These are phyloP conservation scores for Cataglyphis hispanica DNA, from an alignment of 1,140 invertebrate genomes.

Conservation along the genomic window DNA sequence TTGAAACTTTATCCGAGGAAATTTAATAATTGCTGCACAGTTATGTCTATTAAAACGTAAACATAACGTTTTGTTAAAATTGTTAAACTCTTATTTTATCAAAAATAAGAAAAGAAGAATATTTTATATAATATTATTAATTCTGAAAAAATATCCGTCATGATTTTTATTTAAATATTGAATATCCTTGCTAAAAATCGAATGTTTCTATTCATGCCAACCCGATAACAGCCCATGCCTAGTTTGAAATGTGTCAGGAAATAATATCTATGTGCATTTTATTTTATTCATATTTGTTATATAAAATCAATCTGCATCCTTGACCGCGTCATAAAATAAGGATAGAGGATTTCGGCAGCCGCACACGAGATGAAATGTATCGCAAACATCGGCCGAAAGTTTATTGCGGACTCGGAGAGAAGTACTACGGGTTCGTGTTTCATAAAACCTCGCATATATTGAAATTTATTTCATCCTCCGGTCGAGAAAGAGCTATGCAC, in stretches of 20 bases:
- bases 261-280: conserved; percentile 26
- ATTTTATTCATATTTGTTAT: conserved; percentile 44
- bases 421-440: conserved; percentile 43
- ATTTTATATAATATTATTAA: neutral
- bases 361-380: conserved; percentile 34
- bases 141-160: neutral
- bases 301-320: conserved; percentile 41
- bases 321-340: conserved; percentile 41
- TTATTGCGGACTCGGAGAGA: conserved; percentile 50
- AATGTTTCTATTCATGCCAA: neutral
- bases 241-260: neutral
- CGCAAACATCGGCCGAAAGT: conserved; percentile 39
- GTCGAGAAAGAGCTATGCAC: neutral
- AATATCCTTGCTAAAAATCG: neutral
- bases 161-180: neutral
- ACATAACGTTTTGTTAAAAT: neutral
- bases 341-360: conserved; percentile 42
- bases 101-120: neutral
- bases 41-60: neutral
- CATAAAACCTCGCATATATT: conserved; percentile 48
- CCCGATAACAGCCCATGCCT: no score
- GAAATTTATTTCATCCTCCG: conserved; percentile 53
- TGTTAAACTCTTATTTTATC: neutral
- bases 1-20: neutral
- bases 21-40: neutral